A percentile compares a stretch with the other conserved stretches of the same genome.
Conservation (phyloP, 2,113 vertebrate species). For the Hippoglossus stenolepis region DNA sequence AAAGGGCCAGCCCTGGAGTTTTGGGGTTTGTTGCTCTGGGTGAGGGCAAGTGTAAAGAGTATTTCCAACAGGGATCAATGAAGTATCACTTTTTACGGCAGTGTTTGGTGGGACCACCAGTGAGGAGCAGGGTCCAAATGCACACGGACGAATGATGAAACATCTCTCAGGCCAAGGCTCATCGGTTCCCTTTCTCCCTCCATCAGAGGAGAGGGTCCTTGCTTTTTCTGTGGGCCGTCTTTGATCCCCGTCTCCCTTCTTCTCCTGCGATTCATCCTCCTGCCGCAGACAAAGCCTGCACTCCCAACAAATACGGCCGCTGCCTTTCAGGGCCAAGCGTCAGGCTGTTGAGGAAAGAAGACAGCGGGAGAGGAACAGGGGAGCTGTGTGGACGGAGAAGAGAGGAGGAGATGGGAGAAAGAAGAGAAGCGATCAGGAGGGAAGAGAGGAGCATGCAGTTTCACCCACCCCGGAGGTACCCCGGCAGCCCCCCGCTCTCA, state of each 20-base stretch:
- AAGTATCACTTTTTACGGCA: slow-evolving; percentile 65
- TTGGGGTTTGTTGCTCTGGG: slow-evolving; percentile 22
- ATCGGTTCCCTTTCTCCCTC: slow-evolving; percentile 66
- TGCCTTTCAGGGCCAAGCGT: slow-evolving; percentile 84
- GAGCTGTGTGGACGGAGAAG: slow-evolving; percentile 51
- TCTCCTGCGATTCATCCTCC: slow-evolving; percentile 70
- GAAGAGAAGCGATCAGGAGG: slow-evolving; percentile 35
- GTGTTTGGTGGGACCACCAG: slow-evolving; percentile 54
- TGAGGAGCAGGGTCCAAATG: slow-evolving; percentile 35
- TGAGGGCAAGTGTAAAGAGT: slow-evolving; percentile 43
- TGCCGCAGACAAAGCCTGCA: slow-evolving; percentile 70
- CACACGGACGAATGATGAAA: slow-evolving; percentile 51
- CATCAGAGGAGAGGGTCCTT: slow-evolving; percentile 67
- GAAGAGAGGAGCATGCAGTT: slow-evolving; percentile 68
- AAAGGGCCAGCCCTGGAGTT: slow-evolving; percentile 20
- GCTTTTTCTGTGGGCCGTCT: slow-evolving; percentile 62
- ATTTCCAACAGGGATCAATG: slow-evolving; percentile 49
- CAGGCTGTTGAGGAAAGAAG: slow-evolving; percentile 76
- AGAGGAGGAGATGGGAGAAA: slow-evolving; percentile 52
- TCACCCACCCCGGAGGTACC: slow-evolving; percentile 78
- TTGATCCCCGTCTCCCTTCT: slow-evolving; percentile 74
- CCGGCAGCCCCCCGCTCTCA: slow-evolving; percentile 62
- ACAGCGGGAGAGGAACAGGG: slow-evolving; percentile 68
- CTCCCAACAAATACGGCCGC: slow-evolving; percentile 77
- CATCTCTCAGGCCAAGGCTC: slow-evolving; percentile 51